Evolutionary conservation across 2,797 vertebrate genomes (phyloP).

Genomic region (Garrulus glandarius): DNA sequence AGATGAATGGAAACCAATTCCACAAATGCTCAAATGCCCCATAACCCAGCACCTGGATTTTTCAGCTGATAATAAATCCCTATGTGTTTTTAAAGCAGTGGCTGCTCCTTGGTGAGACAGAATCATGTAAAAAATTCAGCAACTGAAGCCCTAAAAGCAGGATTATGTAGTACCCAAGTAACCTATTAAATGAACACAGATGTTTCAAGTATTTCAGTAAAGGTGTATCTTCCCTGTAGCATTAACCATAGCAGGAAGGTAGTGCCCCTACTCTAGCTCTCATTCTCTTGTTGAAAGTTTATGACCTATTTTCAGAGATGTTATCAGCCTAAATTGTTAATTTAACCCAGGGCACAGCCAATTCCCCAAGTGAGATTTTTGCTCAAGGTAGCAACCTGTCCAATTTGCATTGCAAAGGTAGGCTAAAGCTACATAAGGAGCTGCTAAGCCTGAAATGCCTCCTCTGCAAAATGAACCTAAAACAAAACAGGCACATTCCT

Average conservation of each 20-base stretch:
- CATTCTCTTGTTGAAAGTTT: background rate
- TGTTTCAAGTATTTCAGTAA: background rate
- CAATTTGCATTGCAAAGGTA: background rate
- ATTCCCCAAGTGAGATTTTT: background rate
- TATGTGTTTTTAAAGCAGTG: background rate
- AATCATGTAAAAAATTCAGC: background rate
- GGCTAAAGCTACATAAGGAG: background rate
- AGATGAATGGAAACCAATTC: background rate
- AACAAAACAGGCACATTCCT: background rate
- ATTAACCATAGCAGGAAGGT: background rate
- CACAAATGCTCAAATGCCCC: background rate
- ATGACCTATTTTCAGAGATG: background rate
- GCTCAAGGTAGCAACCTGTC: background rate
- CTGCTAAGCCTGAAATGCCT: background rate
- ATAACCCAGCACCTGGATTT: background rate
- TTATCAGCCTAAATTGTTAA: background rate
- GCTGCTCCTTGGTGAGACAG: background rate
- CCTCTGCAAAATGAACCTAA: background rate
- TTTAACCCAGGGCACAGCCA: background rate
- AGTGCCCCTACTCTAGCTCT: background rate
- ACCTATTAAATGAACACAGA: background rate
- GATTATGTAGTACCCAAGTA: background rate
- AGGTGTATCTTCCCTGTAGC: background rate
- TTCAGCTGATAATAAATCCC: background rate
- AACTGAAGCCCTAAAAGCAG: background rate